Evolutionary conservation across 2,113 vertebrate species (phyloP), one percentile per base, ranked within the genome.

Genomic region (Larimichthys crocea): DNA sequence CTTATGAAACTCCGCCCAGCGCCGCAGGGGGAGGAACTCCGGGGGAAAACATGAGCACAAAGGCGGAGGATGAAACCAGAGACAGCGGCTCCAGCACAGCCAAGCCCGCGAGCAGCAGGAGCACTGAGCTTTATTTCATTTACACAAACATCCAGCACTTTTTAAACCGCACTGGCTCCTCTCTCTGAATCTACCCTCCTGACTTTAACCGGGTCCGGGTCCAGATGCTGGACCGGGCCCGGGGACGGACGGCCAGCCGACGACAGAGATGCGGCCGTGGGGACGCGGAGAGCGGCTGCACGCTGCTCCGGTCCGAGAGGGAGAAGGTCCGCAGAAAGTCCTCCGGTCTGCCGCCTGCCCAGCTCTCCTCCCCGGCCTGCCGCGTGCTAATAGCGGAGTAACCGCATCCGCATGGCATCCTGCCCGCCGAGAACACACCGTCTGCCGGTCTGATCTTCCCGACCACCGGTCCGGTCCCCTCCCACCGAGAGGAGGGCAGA

Each of bases 11-110:
- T 95, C 95, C 95, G 95, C 95, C 95, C 95, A 90, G 94, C 94
- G 95, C 95, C 95, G 95, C 95, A 95, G 95, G 95, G 95, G 95
- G 95, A 96, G 95, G 95, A 96, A 94, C 95, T 95, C 94, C 90
- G 90, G 89, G 92, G 92, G 93, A 95, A 94, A 91, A 91, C 89
- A 92, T 87, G 87, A 91, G 90, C 83, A 93, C 94, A 92, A 93
- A 95, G 92, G 92, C 90, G 92, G 90, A 95, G 93, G 91, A 91
- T 91, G 86, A 91, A 92, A 90, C 86, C 90, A 92, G 76, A 90
- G 86, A 88, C 83, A 73, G 79, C 89, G 79, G 91, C 67, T 19
- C 29, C 22, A 83, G 46, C 80, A 56, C 80, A 74, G 84, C 74
- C 81, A 70, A 42, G 44, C 31, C 84, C 82, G 82, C 24, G 24